Base-by-base conservation (phyloP, 2,797 vertebrate species). In the Tenualosa ilisha region DNA sequence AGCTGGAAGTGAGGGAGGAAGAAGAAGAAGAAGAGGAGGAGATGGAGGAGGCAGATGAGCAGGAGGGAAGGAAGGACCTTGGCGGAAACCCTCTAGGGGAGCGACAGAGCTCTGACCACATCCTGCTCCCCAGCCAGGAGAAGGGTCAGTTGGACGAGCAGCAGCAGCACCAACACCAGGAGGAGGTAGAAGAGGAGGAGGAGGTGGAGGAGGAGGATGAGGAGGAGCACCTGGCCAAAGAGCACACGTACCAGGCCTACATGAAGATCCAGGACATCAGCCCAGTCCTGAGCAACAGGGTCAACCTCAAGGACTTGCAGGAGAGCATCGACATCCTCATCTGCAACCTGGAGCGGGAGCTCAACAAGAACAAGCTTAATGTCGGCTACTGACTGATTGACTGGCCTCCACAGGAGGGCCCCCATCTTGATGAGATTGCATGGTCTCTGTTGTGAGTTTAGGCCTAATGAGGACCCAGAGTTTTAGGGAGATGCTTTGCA, bases 311-410 rank as follows among this genome's bases (percentile, higher is more conserved):
- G 88, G 97, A 99, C 92, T 95, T 99, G 89, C 98, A 99, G 93
- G 98, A 99, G 94, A 99, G 98, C 91, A 99, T 99, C 3, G 98
- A 99, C 93, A 96, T 96, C 1, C 94, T 99, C 86, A 97, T 99
- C 90, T 97, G 98, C 91, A 99, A 99, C 94, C 94, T 99, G 92
- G 98, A 99, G 93, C 92, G 95, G 89, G 98, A 99, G 91, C 97
- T 99, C 83, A 99, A 97, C 94, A 99, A 99, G 93, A 99, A 97
- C 93, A 99, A 97, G 90, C 93, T 99, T 81, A 98, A 96, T 15
- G 94, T 96, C 50, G 96, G 96, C 86, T 97, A 96, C 90, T 96
- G 91, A 95, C 89, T 87, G 91, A 95, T 89, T 87, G 24, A 72
- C 65, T 17, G 65, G 65, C 65, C 12, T 72, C 3, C 26, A 15